These are phyloP conservation scores for Scelioninae gen. 2 DNA, from an alignment of 2,888 invertebrate genomes.

Conservation along the genomic window DNA sequence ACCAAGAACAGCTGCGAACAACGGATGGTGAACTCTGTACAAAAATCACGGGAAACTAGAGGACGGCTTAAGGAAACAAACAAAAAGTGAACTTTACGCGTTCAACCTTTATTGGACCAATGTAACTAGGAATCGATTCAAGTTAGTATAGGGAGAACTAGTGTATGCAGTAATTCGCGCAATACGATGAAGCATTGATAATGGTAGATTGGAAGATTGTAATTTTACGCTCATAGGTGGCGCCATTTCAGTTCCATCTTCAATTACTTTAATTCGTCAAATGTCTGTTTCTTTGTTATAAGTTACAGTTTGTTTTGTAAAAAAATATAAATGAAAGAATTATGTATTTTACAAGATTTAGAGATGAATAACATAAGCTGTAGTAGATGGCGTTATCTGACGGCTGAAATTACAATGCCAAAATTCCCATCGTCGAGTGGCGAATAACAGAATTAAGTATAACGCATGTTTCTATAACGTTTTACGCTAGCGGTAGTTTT, in stretches of 20 bases:
- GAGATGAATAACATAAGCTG: too few species aligned
- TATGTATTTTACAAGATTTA: too few species aligned
- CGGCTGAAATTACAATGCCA: not conserved
- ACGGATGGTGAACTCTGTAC: slow-evolving; percentile 24
- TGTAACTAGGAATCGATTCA: slow-evolving; percentile 69
- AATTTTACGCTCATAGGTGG: not conserved
- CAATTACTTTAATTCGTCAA: too few species aligned
- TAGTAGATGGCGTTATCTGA: not conserved
- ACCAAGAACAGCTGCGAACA: not conserved
- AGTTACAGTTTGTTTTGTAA: too few species aligned
- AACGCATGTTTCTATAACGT: slow-evolving; percentile 53
- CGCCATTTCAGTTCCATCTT: too few species aligned
- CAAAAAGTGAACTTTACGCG: slow-evolving; percentile 57
- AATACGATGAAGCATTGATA: slow-evolving; percentile 1
- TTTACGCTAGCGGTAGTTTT: slow-evolving; percentile 53
- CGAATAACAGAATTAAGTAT: slow-evolving; percentile 40
- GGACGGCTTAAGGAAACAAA: slow-evolving; percentile 40
- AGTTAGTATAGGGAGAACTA: slow-evolving; percentile 56
- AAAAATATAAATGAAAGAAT: too few species aligned
- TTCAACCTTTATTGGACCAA: slow-evolving; percentile 71
- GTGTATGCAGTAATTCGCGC: slow-evolving; percentile 53
- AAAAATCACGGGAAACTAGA: slow-evolving; percentile 51
- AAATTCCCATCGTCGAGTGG: slow-evolving; percentile 26
- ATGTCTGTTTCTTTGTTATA: too few species aligned
- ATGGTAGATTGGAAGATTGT: not conserved